Percentiles rank a stretch among this genome's conserved stretches.
phyloP scores from a whole-genome alignment of 2,113 vertebrate genomes.

The Alouatta palliata region DNA sequence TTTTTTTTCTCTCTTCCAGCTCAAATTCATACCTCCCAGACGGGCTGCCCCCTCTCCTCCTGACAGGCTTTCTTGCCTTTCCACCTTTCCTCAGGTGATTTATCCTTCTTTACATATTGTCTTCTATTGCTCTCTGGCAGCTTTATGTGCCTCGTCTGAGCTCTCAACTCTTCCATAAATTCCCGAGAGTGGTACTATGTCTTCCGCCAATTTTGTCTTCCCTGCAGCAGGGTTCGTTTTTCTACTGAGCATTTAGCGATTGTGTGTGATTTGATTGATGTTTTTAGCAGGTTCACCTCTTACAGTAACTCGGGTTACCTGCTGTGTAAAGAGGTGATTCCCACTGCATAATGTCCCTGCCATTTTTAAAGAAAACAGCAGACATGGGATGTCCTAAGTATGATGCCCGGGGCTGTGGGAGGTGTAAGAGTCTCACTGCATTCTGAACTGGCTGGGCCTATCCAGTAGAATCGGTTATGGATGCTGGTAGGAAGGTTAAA shows the following conservation, averaged over 20 bases:
- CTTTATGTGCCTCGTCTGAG: neutral
- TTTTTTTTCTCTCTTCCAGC: neutral
- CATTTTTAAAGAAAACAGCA: neutral
- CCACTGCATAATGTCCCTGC: neutral
- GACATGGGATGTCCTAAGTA: neutral
- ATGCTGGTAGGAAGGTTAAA: neutral
- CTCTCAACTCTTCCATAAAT: neutral
- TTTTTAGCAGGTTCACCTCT: neutral
- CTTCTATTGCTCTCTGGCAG: neutral
- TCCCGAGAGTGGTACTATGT: neutral
- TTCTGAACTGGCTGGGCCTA: neutral
- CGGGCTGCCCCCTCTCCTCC: too few relatives aligned
- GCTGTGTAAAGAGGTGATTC: neutral
- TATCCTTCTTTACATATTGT: neutral
- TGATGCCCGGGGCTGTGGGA: neutral
- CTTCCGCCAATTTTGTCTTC: neutral
- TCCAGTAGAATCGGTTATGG: neutral
- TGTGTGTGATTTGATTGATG: neutral
- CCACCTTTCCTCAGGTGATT: neutral
- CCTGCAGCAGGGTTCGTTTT: neutral
- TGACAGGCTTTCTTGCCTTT: neutral
- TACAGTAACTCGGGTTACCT: neutral
- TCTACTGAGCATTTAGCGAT: neutral
- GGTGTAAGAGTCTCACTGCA: neutral
- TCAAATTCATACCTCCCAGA: neutral